Evolutionary conservation across 2,888 invertebrate species (phyloP).

Genomic region (Agrochola litura): DNA sequence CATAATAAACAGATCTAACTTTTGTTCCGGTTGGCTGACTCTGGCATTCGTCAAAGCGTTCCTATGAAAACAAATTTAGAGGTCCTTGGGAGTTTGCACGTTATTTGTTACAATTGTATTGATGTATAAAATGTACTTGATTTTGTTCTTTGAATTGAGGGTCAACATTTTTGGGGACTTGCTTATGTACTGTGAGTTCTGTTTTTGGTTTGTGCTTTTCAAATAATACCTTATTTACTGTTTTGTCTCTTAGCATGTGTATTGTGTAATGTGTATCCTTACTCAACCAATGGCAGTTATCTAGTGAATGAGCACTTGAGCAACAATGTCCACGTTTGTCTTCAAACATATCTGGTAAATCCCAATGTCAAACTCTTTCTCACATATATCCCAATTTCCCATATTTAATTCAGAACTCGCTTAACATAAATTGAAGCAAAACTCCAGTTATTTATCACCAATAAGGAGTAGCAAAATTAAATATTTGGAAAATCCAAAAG

Average conservation of each 20-base stretch:
- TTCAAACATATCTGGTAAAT: background rate
- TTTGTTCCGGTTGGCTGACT: slow-evolving; percentile 70
- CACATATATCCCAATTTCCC: no score
- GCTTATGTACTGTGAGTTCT: background rate
- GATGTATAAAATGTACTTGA: slow-evolving; percentile 67
- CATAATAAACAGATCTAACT: slow-evolving; percentile 73
- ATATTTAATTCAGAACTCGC: background rate
- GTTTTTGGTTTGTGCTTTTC: background rate
- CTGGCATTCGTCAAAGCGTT: slow-evolving; percentile 77
- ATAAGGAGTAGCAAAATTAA: slow-evolving; percentile 43
- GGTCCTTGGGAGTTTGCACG: slow-evolving; percentile 67
- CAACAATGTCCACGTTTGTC: no score
- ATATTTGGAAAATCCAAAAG: background rate
- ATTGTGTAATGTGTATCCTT: background rate
- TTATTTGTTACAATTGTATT: slow-evolving; percentile 59
- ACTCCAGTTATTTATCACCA: background rate
- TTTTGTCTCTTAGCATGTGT: background rate
- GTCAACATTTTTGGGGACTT: slow-evolving; percentile 15
- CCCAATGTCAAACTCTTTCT: background rate
- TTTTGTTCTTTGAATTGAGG: slow-evolving; percentile 56
- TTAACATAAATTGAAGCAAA: background rate
- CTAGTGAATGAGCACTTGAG: no score
- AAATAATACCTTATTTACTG: background rate
- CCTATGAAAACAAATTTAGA: slow-evolving; percentile 71
- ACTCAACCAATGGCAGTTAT: background rate